phyloP scores from a whole-genome alignment of 2,888 invertebrate genomes.

The Cepaea hortensis region DNA sequence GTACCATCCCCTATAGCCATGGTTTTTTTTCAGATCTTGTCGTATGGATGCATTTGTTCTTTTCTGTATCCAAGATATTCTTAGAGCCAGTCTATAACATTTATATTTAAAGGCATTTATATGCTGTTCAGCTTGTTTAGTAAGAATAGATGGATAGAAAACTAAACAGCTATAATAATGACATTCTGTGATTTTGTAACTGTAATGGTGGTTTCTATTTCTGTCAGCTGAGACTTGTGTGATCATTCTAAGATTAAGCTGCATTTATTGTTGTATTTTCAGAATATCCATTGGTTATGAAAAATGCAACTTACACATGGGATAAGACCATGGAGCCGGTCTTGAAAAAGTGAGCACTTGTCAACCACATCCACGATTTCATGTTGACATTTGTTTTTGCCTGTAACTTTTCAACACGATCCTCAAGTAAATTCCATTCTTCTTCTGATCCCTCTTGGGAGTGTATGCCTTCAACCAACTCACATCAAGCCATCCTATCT shows the following conservation, averaged over 20 bases:
- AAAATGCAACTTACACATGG: conserved; percentile 70
- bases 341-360: conserved; percentile 59
- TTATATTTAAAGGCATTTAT: no score
- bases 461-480: no score
- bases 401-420: not conserved
- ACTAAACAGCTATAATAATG: no score
- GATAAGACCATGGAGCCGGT: conserved; percentile 56
- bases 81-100: no score
- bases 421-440: not conserved
- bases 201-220: not conserved
- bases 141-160: no score
- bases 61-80: no score
- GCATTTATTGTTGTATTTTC: conserved; percentile 24
- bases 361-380: not conserved
- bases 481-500: no score
- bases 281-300: conserved; percentile 63
- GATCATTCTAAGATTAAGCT: not conserved
- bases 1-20: no score
- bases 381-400: not conserved
- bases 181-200: not conserved
- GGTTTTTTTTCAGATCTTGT: no score
- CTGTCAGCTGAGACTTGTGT: not conserved
- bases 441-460: no score
- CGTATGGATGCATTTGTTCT: no score
- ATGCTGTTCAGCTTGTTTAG: no score